Percentiles rank a stretch among this genome's conserved stretches.
Evolutionary conservation across 2,888 invertebrate species (phyloP).

Genomic region (Neelides folsomi): DNA sequence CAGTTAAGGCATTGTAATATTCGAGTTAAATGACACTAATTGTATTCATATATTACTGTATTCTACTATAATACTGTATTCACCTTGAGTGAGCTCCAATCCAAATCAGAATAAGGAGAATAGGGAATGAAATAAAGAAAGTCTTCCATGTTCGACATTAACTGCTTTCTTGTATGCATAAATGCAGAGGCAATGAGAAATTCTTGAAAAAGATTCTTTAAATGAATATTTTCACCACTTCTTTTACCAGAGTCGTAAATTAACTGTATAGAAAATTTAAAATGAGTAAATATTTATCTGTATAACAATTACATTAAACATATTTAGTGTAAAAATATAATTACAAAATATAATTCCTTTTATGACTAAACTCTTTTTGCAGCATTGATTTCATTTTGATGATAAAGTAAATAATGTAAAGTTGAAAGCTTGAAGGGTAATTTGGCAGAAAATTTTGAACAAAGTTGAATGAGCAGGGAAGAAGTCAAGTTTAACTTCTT

Average conservation of each 20-base stretch:
- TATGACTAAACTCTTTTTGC: constrained; percentile 50
- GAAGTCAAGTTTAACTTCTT: constrained; percentile 15
- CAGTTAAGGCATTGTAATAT: no score
- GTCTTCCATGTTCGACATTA: constrained; percentile 24
- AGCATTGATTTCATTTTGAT: constrained; percentile 58
- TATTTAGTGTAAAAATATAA: no score
- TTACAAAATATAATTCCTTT: constrained; percentile 1
- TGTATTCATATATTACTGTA: no score
- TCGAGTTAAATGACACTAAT: no score
- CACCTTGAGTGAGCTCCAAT: not conserved
- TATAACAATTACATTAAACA: no score
- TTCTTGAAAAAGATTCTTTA: constrained; percentile 61
- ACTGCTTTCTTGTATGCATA: constrained; percentile 50
- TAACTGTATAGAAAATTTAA: constrained; percentile 17
- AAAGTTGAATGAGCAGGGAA: constrained; percentile 16
- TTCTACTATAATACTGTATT: no score
- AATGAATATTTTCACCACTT: constrained; percentile 41
- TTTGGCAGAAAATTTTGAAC: constrained; percentile 8
- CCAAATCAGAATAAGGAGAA: constrained; percentile 11
- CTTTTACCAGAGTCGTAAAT: constrained; percentile 24
- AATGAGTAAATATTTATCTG: not conserved
- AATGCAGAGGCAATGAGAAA: constrained; percentile 62
- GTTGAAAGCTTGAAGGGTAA: constrained; percentile 47
- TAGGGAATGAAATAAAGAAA: constrained; percentile 28
- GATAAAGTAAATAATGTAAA: constrained; percentile 66